phyloP scores from a whole-genome alignment of 2,888 invertebrate genomes.

The Callyntrura guangdongensis region DNA sequence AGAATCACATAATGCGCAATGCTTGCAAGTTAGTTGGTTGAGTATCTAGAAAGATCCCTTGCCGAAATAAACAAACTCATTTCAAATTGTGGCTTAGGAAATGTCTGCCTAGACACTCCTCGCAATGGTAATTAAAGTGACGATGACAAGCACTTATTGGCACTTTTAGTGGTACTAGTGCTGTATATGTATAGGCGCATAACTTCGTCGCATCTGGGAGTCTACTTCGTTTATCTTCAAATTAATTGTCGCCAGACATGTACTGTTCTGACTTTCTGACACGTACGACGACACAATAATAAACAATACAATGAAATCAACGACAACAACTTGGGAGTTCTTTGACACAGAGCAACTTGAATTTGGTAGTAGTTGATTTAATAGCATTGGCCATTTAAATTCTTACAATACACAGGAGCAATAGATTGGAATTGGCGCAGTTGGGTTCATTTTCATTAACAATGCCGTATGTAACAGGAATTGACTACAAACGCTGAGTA shows the following conservation, averaged over 20 bases:
- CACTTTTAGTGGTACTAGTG: conserved; percentile 12
- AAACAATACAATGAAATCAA: not conserved
- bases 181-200: not conserved
- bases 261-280: conserved; percentile 2
- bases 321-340: conserved; percentile 9
- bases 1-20: not conserved
- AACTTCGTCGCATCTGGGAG: not conserved
- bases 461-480: not conserved
- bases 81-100: not conserved
- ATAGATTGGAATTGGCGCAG: not conserved
- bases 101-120: not conserved
- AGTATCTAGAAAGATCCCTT: not conserved
- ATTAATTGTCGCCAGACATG: conserved; percentile 35
- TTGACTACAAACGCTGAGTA: not conserved
- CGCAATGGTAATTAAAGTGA: conserved; percentile 13
- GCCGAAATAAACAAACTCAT: not conserved
- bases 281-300: conserved; percentile 12
- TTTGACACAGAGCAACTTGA: not conserved
- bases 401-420: too few species aligned
- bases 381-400: conserved; percentile 18
- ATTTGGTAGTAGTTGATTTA: conserved; percentile 5
- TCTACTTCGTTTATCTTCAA: conserved; percentile 1
- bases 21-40: not conserved
- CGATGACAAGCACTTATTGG: conserved; percentile 12
- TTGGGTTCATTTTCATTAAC: conserved; percentile 30